Evolutionary conservation across 1,140 invertebrate species (phyloP).

Genomic region (Cherax destructor): DNA sequence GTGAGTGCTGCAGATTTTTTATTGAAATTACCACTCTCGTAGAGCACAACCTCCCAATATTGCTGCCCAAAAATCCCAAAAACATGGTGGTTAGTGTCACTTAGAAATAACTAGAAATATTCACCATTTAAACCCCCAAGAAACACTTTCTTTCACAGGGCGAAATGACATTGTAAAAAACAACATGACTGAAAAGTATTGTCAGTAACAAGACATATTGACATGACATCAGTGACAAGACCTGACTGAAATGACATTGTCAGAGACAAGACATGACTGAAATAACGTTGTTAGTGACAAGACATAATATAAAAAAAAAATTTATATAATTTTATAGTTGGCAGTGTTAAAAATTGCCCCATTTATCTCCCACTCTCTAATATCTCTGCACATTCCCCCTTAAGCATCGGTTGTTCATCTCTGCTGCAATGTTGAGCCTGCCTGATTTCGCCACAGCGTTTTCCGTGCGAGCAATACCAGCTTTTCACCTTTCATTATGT

Average conservation of each 20-base stretch:
- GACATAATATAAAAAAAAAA: background rate
- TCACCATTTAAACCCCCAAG: too few species aligned
- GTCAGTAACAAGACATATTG: background rate
- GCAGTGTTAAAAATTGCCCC: background rate
- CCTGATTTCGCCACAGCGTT: slow-evolving; percentile 91
- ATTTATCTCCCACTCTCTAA: slow-evolving; percentile 83
- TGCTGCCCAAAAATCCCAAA: slow-evolving; percentile 75
- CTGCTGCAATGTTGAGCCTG: slow-evolving; percentile 88
- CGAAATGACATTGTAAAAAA: background rate
- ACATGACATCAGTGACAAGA: background rate
- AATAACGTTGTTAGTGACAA: background rate
- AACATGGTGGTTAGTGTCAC: too few species aligned
- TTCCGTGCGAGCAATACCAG: slow-evolving; percentile 90
- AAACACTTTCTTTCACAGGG: too few species aligned
- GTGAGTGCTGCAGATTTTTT: slow-evolving; percentile 94
- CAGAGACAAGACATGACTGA: background rate
- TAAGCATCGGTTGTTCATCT: slow-evolving; percentile 81
- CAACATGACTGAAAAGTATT: background rate
- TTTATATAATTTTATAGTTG: background rate
- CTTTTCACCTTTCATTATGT: slow-evolving; percentile 81
- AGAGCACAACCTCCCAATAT: slow-evolving; percentile 83
- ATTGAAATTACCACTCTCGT: slow-evolving; percentile 91
- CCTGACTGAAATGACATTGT: background rate
- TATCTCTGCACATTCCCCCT: slow-evolving; percentile 95
- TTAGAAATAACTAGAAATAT: background rate